Conservation (phyloP, 2,797 vertebrate genomes). For the Syndactyla subalaris region DNA sequence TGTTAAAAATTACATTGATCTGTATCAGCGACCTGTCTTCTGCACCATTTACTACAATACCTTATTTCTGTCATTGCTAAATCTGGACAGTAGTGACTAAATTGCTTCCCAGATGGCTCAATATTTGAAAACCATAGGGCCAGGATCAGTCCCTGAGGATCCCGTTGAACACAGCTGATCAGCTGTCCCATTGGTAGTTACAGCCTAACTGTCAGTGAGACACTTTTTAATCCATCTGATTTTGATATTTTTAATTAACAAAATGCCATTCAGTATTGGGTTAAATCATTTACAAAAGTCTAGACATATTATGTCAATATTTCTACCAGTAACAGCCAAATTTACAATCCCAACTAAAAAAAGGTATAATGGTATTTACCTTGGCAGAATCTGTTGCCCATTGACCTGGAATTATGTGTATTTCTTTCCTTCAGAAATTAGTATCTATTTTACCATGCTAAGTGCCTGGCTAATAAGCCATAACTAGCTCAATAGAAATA, state of each 20-base stretch:
- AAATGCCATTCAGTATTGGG: not conserved
- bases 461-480: not conserved
- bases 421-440: not conserved
- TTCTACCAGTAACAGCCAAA: not conserved
- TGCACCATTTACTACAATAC: not conserved
- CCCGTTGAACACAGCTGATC: not conserved
- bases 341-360: not conserved
- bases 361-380: not conserved
- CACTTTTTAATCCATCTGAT: not conserved
- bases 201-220: not conserved
- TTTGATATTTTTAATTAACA: not conserved
- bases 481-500: not conserved
- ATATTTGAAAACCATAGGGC: not conserved
- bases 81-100: not conserved
- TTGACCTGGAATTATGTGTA: not conserved
- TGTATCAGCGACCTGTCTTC: not conserved
- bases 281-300: not conserved
- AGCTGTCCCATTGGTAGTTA: not conserved
- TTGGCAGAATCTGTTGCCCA: not conserved
- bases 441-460: not conserved
- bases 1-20: not conserved
- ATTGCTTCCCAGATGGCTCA: not conserved
- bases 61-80: not conserved
- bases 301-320: not conserved
- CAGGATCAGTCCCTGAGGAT: not conserved